phyloP scores from a whole-genome alignment of 2,888 invertebrate species.

The Caenorhabditis japonica region DNA sequence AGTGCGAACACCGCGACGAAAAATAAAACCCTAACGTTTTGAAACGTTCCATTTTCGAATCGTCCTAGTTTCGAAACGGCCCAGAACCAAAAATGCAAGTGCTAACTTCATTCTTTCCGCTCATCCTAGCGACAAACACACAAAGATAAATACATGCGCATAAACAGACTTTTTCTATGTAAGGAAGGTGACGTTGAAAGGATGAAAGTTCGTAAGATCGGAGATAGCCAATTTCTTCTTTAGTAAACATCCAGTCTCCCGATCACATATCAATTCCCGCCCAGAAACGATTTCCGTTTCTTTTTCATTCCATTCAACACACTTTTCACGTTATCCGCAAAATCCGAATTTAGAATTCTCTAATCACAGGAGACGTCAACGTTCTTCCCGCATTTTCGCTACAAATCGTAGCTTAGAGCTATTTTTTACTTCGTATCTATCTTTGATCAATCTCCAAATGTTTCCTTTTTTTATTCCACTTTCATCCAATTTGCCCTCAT shows the following conservation, averaged over 20 bases:
- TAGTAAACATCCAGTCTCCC: slow-evolving; percentile 5
- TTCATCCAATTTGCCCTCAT: slow-evolving; percentile 3
- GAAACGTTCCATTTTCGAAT: too few species aligned
- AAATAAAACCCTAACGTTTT: too few species aligned
- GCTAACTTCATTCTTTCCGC: too few species aligned
- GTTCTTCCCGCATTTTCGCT: not conserved
- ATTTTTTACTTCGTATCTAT: not conserved
- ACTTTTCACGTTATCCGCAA: not conserved
- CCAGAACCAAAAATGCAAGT: too few species aligned
- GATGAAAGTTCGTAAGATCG: slow-evolving; percentile 52
- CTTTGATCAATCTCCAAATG: not conserved
- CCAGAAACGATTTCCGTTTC: not conserved
- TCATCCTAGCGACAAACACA: too few species aligned
- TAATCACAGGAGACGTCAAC: not conserved
- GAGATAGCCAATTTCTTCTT: slow-evolving; percentile 30
- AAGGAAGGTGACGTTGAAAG: slow-evolving; percentile 17
- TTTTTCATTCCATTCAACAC: not conserved
- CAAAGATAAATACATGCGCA: too few species aligned
- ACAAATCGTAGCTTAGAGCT: not conserved
- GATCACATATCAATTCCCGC: slow-evolving; percentile 1
- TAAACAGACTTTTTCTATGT: too few species aligned
- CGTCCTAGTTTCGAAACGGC: too few species aligned
- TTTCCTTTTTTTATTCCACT: not conserved
- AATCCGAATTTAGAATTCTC: not conserved
- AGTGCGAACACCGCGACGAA: too few species aligned